Conservation (phyloP, 2,888 invertebrate species). For the Hybos culiciformis region DNA sequence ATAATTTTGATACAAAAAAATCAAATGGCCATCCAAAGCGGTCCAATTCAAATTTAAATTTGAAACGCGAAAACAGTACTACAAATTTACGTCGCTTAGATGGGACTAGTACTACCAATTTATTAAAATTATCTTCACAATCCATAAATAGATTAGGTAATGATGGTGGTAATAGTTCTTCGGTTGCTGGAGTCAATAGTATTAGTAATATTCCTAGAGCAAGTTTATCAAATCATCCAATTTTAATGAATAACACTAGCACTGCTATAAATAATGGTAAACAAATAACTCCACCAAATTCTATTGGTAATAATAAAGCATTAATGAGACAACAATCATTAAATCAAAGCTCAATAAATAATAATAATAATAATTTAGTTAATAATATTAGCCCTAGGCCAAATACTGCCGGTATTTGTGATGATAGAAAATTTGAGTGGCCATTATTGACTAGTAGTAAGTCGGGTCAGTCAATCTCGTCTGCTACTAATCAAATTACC, state of each 20-base stretch:
- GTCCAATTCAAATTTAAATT: constrained; percentile 31
- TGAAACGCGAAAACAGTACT: constrained; percentile 25
- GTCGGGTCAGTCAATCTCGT: neutral
- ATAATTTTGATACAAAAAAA: constrained; percentile 16
- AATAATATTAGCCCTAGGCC: constrained; percentile 15
- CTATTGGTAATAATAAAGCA: too few species aligned
- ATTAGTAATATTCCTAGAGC: constrained; percentile 34
- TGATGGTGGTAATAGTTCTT: constrained; percentile 1
- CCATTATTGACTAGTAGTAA: constrained; percentile 7
- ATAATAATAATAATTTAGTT: constrained; percentile 6
- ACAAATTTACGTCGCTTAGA: constrained; percentile 13
- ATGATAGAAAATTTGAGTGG: constrained; percentile 16
- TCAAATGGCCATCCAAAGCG: constrained; percentile 20
- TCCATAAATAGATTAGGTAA: too few species aligned
- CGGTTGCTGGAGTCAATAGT: constrained; percentile 17
- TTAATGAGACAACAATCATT: constrained; percentile 7
- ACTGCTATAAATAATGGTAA: constrained; percentile 9
- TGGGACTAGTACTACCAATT: neutral
- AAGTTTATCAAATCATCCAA: constrained; percentile 20
- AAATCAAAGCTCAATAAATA: constrained; percentile 7
- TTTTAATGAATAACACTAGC: constrained; percentile 19
- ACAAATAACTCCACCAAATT: constrained; percentile 8
- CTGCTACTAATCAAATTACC: constrained; percentile 1
- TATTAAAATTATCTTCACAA: neutral
- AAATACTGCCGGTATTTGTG: constrained; percentile 21